Percentiles rank a stretch among this genome's conserved stretches.
phyloP scores from a whole-genome alignment of 2,888 invertebrate species.

The Rhingia campestris region DNA sequence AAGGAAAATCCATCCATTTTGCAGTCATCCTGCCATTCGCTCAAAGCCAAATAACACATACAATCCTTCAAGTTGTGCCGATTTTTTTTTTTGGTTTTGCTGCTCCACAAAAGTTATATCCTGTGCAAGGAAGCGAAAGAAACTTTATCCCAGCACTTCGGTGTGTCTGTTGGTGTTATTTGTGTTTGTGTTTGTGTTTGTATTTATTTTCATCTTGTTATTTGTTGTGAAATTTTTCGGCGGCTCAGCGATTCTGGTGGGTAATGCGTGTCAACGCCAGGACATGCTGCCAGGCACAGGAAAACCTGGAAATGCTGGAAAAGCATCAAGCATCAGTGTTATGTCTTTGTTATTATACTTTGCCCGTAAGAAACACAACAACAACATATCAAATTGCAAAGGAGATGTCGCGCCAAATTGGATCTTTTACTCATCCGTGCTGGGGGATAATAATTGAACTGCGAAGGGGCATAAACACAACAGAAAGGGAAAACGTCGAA shows the following conservation, averaged over 20 bases:
- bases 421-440: background rate
- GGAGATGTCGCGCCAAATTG: conserved; percentile 27
- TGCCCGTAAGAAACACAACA: conserved; percentile 14
- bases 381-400: conserved; percentile 27
- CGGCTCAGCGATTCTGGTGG: background rate
- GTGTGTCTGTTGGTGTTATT: conserved; percentile 11
- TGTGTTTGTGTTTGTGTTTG: conserved; percentile 2
- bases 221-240: conserved; percentile 9
- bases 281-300: background rate
- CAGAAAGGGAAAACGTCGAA: conserved; percentile 4
- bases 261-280: conserved; percentile 50
- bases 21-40: conserved; percentile 43
- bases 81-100: conserved; percentile 25
- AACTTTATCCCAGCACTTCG: conserved; percentile 29
- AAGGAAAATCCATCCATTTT: conserved; percentile 20
- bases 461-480: conserved; percentile 11
- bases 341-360: conserved; percentile 38
- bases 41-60: conserved; percentile 55
- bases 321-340: conserved; percentile 21
- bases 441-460: conserved; percentile 49
- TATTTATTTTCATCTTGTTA: background rate
- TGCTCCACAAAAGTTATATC: conserved; percentile 45
- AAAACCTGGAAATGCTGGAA: background rate
- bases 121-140: conserved; percentile 15
- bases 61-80: conserved; percentile 35